Evolutionary conservation across 2,113 vertebrate species (phyloP), one percentile per base, ranked within the genome.

Genomic region (Camelus dromedarius): DNA sequence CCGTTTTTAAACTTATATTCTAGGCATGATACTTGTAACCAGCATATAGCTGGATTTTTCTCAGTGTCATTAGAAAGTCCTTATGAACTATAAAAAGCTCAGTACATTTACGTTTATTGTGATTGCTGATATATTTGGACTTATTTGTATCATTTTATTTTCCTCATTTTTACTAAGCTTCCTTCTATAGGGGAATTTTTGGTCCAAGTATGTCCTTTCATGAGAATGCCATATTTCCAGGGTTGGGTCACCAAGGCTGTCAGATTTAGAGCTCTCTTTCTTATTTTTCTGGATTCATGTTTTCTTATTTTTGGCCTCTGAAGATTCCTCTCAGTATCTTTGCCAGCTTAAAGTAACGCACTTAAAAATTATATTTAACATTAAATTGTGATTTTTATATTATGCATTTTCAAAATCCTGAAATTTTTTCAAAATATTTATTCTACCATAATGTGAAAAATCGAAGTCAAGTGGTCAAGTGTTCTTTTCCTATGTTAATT

Each of bases 301-400:
- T 58, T 42, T 91, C n/a, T 70, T 70, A 76, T 81, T 92, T 73
- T 54, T 54, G 35, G 4, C n/a, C 30, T 87, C 67, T 84, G 6
- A 75, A 67, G 20, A 92, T 77, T 87, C 93, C 6, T n/a, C 8
- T 86, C 83, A 35, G 15, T 72, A 87, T 62, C 50, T 48, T 30
- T 30, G 20, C 46, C 30, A 80, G n/a, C 42, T 83, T 20, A 79
- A 35, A 35, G 30, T 11, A 86, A 72, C 84, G 52, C 26, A 84
- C 91, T 95, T 81, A 42, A 84, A 95, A 92, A 67, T 60, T 60
- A 52, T 5, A 87, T 62, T 69, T 69, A 91, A 80, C 30, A 75
- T 79, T 93, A 69, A 6, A 87, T 12, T 93, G 13, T 46, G 2
- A 13, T 79, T 87, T 90, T 87, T 77, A 46, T 8, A 52, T 73